Base-by-base conservation (phyloP, 2,888 invertebrate species). In the Pterostichus niger region DNA sequence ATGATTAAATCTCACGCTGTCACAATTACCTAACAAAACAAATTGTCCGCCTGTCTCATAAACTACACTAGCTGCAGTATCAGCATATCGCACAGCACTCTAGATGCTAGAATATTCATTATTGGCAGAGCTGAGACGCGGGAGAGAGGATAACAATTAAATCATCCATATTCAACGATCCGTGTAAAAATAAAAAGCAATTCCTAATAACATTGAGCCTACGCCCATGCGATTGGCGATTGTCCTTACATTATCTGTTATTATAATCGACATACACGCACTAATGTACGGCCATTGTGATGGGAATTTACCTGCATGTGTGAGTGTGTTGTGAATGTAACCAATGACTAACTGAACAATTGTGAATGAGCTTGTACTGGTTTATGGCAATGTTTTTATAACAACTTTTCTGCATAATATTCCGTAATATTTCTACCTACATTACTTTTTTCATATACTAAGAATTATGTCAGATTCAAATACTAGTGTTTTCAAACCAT, bases 151-250 rank as follows among this genome's bases (percentile, higher is more conserved):
- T 15, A 78, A 78, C 78, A 78, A 78, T 78, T 78, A 78, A 78
- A 78, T 78, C 78, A 78, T 78, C 56, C 78, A 78, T 78, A 78
- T 78, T 56, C 78, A 78, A 54, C 76, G 56, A 77, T 17, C 46
- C 46, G 46, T 71, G 71, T 71, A 71, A 71, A 71, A 77, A 56
- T 54, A 77, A 54, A 35, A 17, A 61, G 61, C 44, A 15, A 59
- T 24, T 78, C 31, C 54, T 59, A 78, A 61, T 78, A 61, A 17
- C 78, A 54, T 44, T 78, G 78, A 78, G 46, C 11, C 15, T 35
- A 78, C 78, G 78, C 78, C 78, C 78, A 78, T 59, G 46, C 56
- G 61, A 44, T 59, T 49, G 11, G 13, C 59, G 46, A 78, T 78
- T 78, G 78, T 78, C 78, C 78, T 78, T 78, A 61, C 31, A 59